Conservation (phyloP, 2,797 vertebrate species). For the Fistularia tabacaria region DNA sequence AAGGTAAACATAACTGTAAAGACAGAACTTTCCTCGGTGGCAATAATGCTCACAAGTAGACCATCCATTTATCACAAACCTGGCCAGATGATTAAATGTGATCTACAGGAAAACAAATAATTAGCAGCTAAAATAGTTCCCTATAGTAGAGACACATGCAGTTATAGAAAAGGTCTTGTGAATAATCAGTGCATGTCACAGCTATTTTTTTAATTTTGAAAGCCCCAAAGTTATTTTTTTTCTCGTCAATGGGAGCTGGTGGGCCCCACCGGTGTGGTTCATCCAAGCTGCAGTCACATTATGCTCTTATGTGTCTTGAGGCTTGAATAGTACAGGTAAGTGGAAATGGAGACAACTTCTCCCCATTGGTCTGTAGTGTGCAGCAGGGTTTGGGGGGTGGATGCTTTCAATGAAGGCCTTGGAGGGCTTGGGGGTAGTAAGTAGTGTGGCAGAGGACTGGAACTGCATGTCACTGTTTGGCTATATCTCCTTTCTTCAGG, state of each 20-base stretch:
- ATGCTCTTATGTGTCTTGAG: conserved; percentile 23
- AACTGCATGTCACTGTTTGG: conserved; percentile 81
- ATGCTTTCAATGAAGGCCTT: conserved; percentile 37
- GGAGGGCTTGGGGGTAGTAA: conserved; percentile 15
- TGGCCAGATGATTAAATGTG: conserved; percentile 16
- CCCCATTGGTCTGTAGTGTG: conserved; percentile 7
- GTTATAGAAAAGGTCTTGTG: conserved; percentile 33
- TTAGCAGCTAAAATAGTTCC: conserved; percentile 6
- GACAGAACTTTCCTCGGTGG: conserved; percentile 8
- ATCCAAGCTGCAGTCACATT: conserved; percentile 10
- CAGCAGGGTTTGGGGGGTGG: conserved; percentile 14
- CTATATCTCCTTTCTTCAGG: conserved; percentile 94
- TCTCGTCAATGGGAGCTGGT: conserved; percentile 24
- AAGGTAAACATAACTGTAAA: conserved; percentile 15
- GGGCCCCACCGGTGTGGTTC: conserved; percentile 11
- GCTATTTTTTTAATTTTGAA: conserved; percentile 27
- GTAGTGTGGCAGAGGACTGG: conserved; percentile 6
- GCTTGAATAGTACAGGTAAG: not conserved
- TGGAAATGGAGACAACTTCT: conserved; percentile 8
- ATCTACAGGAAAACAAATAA: conserved; percentile 30
- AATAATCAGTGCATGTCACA: conserved; percentile 41
- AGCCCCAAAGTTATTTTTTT: conserved; percentile 11
- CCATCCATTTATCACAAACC: conserved; percentile 14
- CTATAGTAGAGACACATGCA: conserved; percentile 22
- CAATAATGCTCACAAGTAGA: conserved; percentile 23